phyloP scores from a whole-genome alignment of 1,140 invertebrate genomes.

The Anthonomus grandis region DNA sequence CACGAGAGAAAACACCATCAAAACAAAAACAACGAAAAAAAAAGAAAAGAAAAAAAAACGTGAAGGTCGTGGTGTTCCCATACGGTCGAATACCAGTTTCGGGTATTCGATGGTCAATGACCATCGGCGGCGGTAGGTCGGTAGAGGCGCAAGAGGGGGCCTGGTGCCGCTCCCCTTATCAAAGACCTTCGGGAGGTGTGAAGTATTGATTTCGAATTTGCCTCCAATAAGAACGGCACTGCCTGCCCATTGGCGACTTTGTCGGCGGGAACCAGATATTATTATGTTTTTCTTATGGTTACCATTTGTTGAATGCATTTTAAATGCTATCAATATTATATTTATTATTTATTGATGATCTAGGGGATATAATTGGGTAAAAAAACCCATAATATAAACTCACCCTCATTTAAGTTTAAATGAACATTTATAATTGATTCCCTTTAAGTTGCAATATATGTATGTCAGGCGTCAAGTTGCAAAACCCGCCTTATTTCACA shows the following conservation, averaged over 20 bases:
- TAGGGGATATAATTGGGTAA: too few species aligned
- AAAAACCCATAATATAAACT: too few species aligned
- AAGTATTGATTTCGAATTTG: conserved; percentile 22
- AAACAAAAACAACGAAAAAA: conserved; percentile 6
- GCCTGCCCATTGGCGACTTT: conserved; percentile 15
- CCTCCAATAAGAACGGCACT: conserved; percentile 19
- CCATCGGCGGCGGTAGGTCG: conserved; percentile 7
- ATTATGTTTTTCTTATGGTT: too few species aligned
- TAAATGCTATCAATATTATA: too few species aligned
- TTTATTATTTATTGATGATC: too few species aligned
- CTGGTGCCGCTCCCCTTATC: conserved; percentile 6
- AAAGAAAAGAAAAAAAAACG: conserved; percentile 8
- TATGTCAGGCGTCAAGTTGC: too few species aligned
- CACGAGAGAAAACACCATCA: not conserved
- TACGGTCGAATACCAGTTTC: conserved; percentile 17
- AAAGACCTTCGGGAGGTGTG: conserved; percentile 23
- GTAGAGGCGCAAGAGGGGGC: too few species aligned
- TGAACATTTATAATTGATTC: too few species aligned
- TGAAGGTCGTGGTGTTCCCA: conserved; percentile 9
- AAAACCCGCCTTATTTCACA: too few species aligned
- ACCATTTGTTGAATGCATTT: too few species aligned
- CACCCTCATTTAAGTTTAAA: too few species aligned
- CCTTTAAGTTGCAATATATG: too few species aligned
- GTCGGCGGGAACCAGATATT: conserved; percentile 11
- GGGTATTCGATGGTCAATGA: conserved; percentile 16